Evolutionary conservation across 1,140 invertebrate species (phyloP), one percentile per base, ranked within the genome.

Genomic region (Lepidurus arcticus): DNA sequence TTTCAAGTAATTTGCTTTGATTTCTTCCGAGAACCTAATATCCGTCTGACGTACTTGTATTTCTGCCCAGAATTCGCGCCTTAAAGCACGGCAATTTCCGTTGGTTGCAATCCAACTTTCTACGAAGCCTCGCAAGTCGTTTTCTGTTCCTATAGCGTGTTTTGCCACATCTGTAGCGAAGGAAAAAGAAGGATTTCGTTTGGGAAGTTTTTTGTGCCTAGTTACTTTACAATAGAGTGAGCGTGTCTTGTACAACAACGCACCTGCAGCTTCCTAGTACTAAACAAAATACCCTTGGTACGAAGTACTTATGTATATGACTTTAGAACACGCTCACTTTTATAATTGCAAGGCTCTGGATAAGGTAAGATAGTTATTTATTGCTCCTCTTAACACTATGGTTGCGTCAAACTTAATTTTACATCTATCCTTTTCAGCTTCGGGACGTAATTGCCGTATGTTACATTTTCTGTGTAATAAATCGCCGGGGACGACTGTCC

Each of bases 311-410:
- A 13, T 65, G 53, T 21, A 65, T 65, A 21, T 65, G 16, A n/a
- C 21, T 65, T 65, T 21, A 21, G 21, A 65, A 65, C 8, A 16
- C 53, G 21, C 53, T 65, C 53, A 65, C 53, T 65, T 65, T 1
- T 21, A 65, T 65, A 65, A 65, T 65, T 65, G 53, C 53, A 13
- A 65, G 53, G 53, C 21, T 65, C 53, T 65, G 9, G 53, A 65
- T 65, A 21, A 21, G 53, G 53, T 65, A 13, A 65, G 53, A 65
- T 65, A 65, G 53, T 65, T 65, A 65, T 65, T 65, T 16, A 65
- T 65, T 8, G 53, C 21, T 65, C 9, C 21, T 65, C 53, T 21
- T 9, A 65, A 65, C 21, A 65, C 53, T n/a, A 65, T 65, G 53
- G 21, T 65, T 65, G 53, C 53, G 53, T 65, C 16, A 21, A 21